Evolutionary conservation across 1,140 invertebrate genomes (phyloP).

Genomic region (Bombus pascuorum): DNA sequence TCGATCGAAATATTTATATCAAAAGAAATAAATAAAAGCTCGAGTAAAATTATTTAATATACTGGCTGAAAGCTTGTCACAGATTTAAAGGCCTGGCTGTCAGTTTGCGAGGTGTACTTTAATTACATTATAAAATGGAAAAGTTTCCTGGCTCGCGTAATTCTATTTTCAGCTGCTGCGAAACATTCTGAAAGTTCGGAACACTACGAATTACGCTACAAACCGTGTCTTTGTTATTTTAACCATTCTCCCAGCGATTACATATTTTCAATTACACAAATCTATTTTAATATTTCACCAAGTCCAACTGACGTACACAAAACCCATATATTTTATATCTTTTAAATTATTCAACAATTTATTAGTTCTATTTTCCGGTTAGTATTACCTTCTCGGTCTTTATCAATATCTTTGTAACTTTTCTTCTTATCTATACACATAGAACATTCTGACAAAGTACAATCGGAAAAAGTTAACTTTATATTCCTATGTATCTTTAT

Average conservation of each 20-base stretch:
- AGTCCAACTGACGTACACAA: too few species aligned
- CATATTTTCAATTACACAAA: background rate
- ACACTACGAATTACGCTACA: background rate
- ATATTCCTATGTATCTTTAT: too few species aligned
- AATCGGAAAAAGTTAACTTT: too few species aligned
- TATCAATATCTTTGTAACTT: too few species aligned
- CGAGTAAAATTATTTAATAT: background rate
- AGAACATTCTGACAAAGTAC: too few species aligned
- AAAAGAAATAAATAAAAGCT: background rate
- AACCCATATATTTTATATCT: too few species aligned
- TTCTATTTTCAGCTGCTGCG: background rate
- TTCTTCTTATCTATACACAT: too few species aligned
- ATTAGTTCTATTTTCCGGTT: too few species aligned
- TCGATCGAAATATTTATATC: background rate
- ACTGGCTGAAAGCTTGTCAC: background rate
- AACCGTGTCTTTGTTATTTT: background rate
- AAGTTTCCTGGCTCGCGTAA: background rate
- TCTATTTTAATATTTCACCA: background rate
- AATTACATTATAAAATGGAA: slow-evolving; percentile 5
- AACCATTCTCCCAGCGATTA: background rate
- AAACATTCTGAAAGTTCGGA: background rate
- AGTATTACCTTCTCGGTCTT: too few species aligned
- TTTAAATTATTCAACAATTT: too few species aligned
- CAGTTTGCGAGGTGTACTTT: background rate
- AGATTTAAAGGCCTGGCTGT: background rate